Base-by-base conservation (phyloP, 2,888 invertebrate species). In the Nasonovia ribisnigri region DNA sequence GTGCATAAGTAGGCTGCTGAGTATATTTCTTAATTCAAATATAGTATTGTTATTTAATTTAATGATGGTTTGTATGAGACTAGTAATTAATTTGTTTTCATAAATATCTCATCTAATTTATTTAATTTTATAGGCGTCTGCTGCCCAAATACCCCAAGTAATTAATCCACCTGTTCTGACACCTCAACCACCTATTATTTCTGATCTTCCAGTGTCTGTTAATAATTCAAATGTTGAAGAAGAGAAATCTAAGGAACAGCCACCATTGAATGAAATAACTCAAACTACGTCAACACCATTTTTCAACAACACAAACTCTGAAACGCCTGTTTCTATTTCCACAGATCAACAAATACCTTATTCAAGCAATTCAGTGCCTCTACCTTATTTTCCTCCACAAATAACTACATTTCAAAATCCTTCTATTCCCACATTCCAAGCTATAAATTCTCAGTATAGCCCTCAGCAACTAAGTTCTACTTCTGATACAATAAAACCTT, bases 161-260 rank as follows among this genome's bases (percentile, higher is more conserved):
- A 89, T 93, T 60, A 86, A 84, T 90, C 93, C 93, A 93, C 93
- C 90, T 11, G 86, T 93, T 93, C 4, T 93, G 48, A 93, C 93
- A 57, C 48, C 93, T 48, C 93, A 89, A 86, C 20, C 90, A 46
- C 42, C 84, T 42, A 89, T 11, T 26, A 42, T 60, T 46, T 86
- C 6, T 48, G 89, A 89, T 84, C 11, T 36, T 57, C 84, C 48
- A 29, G 48, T 11, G 13, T 10, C 48, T 86, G 46, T 26, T 42
- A 57, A 48, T 24, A 88, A n/a, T 42, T 36, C 54, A 48, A 48
- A 26, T 42, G 10, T 88, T 77, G 67, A 92, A 51, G 29, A n/a
- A 51, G 67, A 92, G 51, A 42, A 84, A 89, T 46, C 36, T 48
- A 54, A 90, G 5, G 90, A 90, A 57, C 84, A 57, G 13, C 46